Evolutionary conservation across 2,113 vertebrate genomes (phyloP).

Genomic region (Hemicordylus capensis): DNA sequence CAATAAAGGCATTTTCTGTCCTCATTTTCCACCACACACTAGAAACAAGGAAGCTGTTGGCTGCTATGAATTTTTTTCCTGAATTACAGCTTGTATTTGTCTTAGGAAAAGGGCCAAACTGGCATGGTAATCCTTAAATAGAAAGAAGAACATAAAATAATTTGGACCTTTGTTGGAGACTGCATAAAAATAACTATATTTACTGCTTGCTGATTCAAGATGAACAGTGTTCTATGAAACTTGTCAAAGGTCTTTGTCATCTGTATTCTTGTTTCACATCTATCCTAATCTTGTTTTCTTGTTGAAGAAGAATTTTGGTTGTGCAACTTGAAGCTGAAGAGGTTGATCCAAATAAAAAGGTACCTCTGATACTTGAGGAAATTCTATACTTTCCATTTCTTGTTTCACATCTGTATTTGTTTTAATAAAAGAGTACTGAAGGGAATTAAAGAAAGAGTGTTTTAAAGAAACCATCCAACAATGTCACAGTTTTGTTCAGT

Average conservation of each 20-base stretch:
- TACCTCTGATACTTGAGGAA: neutral
- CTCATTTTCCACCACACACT: neutral
- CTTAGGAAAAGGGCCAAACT: neutral
- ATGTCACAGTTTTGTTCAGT: neutral
- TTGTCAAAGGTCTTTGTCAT: neutral
- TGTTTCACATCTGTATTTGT: neutral
- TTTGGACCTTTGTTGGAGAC: neutral
- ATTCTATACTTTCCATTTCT: neutral
- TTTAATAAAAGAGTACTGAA: neutral
- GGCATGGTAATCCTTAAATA: neutral
- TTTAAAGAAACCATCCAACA: neutral
- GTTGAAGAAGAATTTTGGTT: neutral
- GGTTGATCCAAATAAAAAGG: neutral
- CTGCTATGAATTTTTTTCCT: neutral
- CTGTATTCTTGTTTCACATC: neutral
- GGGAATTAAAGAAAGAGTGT: neutral
- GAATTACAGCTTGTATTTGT: neutral
- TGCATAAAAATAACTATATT: neutral
- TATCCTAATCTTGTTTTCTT: neutral
- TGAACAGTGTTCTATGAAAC: neutral
- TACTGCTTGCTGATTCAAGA: neutral
- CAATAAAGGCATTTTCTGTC: neutral
- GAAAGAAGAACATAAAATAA: neutral
- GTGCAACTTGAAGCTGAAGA: too few relatives aligned
- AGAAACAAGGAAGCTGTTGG: neutral